A percentile compares a stretch with the other conserved stretches of the same genome.
Conservation (phyloP, 2,797 vertebrate species). For the Smutsia gigantea region DNA sequence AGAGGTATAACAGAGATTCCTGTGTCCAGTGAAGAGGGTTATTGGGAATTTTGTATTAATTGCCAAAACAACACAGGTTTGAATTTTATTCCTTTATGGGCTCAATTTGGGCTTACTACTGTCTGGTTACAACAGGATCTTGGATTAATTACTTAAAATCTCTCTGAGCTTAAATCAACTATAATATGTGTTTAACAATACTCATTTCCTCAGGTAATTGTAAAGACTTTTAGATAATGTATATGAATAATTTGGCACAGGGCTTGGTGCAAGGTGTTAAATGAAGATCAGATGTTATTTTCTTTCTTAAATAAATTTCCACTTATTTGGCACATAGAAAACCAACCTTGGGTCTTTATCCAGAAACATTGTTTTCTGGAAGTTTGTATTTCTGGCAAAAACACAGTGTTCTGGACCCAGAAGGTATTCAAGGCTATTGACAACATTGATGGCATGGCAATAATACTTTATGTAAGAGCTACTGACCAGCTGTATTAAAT, state of each 20-base stretch:
- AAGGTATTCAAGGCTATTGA: background rate
- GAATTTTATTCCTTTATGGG: background rate
- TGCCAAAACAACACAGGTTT: background rate
- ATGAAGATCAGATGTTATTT: background rate
- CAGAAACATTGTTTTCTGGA: background rate
- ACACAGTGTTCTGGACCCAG: background rate
- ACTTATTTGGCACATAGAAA: background rate
- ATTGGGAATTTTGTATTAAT: conserved; percentile 14
- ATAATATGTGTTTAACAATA: conserved; percentile 39
- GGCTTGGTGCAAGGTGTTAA: background rate
- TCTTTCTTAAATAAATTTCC: background rate
- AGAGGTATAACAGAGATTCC: background rate
- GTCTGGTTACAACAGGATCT: background rate
- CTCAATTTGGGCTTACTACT: background rate
- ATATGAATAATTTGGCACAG: conserved; percentile 15
- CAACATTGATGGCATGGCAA: background rate
- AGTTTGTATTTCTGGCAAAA: background rate
- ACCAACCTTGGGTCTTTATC: background rate
- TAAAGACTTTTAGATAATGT: background rate
- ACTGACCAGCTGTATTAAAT: background rate
- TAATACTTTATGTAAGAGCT: background rate
- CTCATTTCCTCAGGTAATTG: background rate
- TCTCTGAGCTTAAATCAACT: conserved; percentile 27
- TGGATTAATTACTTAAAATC: background rate
- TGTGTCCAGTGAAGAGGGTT: background rate